phyloP scores from a whole-genome alignment of 2,888 invertebrate genomes.

The Antitype chi region DNA sequence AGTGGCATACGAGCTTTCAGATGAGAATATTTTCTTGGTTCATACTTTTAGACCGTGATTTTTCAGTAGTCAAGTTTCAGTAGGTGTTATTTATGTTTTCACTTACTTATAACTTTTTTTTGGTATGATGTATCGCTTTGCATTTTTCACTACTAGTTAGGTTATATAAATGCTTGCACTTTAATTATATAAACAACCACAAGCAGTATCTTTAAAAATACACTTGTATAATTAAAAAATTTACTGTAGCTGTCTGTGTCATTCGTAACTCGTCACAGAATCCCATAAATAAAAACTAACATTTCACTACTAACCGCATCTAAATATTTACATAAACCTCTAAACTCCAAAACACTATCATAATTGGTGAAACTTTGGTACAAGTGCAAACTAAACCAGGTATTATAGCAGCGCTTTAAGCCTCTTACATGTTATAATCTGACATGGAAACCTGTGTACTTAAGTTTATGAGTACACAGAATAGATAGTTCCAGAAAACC shows the following conservation, averaged over 20 bases:
- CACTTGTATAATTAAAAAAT: no score
- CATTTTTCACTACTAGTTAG: neutral
- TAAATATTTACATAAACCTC: neutral
- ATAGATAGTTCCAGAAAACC: neutral
- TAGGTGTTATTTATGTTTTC: neutral
- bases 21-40: no score
- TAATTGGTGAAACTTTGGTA: conserved; percentile 14
- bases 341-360: neutral
- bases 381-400: conserved; percentile 9
- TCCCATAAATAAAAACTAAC: neutral
- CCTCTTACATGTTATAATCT: conserved; percentile 50
- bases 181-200: neutral
- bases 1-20: no score
- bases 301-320: neutral
- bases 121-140: neutral
- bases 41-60: no score
- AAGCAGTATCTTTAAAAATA: no score
- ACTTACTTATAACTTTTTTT: neutral
- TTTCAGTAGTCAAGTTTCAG: no score
- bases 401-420: conserved; percentile 20
- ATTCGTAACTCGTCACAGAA: no score
- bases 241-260: no score
- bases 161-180: neutral
- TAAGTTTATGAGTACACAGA: neutral
- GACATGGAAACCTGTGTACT: conserved; percentile 8